Evolutionary conservation across 1,140 invertebrate species (phyloP), one percentile per base, ranked within the genome.

Genomic region (Acyrthosiphon pisum): DNA sequence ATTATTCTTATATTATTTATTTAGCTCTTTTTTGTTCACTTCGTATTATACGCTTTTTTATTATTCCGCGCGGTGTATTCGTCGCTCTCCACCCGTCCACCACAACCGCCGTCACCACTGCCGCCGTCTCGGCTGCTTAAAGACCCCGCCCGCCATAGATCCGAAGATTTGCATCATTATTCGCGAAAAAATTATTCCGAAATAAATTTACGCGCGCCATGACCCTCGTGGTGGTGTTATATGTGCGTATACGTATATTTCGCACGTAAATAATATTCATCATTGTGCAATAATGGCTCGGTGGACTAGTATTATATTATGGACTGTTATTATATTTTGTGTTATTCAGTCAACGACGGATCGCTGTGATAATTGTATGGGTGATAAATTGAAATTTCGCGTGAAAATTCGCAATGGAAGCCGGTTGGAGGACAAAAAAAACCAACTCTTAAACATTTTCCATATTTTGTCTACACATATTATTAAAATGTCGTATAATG

Each of bases 181-280:
- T 68, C 44, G 90, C 90, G 91, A 83, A 92, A 91, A 92, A 83
- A 92, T 92, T 92, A 92, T 92, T 92, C 91, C 91, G 91, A 92
- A 92, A 92, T 92, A 92, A 92, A 92, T 92, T 92, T 92, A 83
- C 90, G 46, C 68, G 30, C 41, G 20, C 6, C 44, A 35, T 83
- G 90, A 91, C 68, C 90, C 90, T 81, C 68, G 68, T 22, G 6
- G 20, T 22, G 50, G 20, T 44, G 20, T 44, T 50, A 53, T 23
- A 23, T 6, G 22, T 35, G 30, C n/a, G 6, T 48, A 20, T 35
- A 20, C 83, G 26, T n/a, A 86, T 18, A 44, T 26, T 46, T 46
- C 44, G 37, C 84, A 89, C 48, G 18, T n/a, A 89, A 22, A 56
- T 86, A 86, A 86, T 41, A 41, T 50, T 81, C 60, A n/a, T 60